Evolutionary conservation across 2,797 vertebrate genomes (phyloP).

Genomic region (Leptodactylus fallax): DNA sequence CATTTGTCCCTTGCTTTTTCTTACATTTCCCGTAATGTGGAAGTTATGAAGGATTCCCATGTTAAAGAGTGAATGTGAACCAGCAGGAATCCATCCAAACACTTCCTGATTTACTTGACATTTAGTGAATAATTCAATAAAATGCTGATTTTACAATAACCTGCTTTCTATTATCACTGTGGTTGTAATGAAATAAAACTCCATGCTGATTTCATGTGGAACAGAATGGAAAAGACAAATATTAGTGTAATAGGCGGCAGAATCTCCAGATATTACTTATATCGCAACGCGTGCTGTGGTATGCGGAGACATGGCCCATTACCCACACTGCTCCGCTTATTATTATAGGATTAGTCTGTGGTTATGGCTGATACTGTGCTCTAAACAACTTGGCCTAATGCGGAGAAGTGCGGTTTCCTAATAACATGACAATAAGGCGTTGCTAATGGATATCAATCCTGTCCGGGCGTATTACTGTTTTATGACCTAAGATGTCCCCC

Average conservation of each 20-base stretch:
- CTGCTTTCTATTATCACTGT: constrained; percentile 3
- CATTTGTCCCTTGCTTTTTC: not conserved
- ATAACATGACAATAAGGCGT: not conserved
- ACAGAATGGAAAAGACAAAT: constrained; percentile 16
- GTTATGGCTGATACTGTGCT: not conserved
- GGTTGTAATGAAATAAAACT: constrained; percentile 8
- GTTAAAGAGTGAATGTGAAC: constrained; percentile 2
- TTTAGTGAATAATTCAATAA: not conserved
- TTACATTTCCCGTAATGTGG: not conserved
- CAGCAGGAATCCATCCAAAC: not conserved
- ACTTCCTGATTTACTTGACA: not conserved
- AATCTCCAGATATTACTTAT: constrained; percentile 6
- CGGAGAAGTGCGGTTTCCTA: not conserved
- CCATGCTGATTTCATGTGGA: constrained; percentile 13
- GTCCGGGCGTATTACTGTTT: not conserved
- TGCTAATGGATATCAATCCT: not conserved
- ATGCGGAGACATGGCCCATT: constrained; percentile 2
- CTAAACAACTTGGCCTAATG: not conserved
- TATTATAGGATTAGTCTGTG: not conserved
- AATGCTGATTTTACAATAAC: not conserved
- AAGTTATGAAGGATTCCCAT: not conserved
- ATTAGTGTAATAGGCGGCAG: constrained; percentile 4
- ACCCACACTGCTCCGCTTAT: constrained; percentile 2
- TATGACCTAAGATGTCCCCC: not conserved
- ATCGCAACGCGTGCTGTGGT: not conserved